Evolutionary conservation across 2,797 vertebrate species (phyloP).

Genomic region (Manis javanica): DNA sequence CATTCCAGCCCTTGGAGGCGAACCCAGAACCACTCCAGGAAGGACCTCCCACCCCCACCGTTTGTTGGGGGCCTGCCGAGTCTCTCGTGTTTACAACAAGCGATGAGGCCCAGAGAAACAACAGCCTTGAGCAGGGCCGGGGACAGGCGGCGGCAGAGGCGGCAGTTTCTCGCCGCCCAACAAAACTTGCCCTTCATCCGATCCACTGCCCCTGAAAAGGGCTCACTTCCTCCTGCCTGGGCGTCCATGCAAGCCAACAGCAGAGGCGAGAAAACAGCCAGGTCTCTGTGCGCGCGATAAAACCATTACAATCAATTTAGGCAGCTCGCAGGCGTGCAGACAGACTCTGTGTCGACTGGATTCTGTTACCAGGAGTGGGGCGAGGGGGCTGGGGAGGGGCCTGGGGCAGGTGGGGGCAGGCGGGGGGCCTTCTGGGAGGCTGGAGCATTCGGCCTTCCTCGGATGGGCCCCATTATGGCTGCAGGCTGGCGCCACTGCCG

Average conservation of each 20-base stretch:
- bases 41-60: background rate
- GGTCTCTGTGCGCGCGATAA: conserved; percentile 83
- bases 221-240: conserved; percentile 80
- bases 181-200: conserved; percentile 85
- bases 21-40: background rate
- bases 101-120: background rate
- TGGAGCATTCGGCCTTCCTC: conserved; percentile 78
- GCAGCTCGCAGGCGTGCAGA: conserved; percentile 84
- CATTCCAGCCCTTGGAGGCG: background rate
- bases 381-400: background rate
- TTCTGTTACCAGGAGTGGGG: conserved; percentile 84
- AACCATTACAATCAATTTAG: conserved; percentile 88
- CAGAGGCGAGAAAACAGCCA: conserved; percentile 88
- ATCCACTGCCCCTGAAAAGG: conserved; percentile 69
- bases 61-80: background rate
- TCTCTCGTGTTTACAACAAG: background rate
- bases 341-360: conserved; percentile 87
- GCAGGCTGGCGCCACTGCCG: conserved; percentile 87
- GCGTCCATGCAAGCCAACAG: conserved; percentile 74
- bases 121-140: conserved; percentile 63
- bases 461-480: conserved; percentile 85
- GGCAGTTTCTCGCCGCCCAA: conserved; percentile 74
- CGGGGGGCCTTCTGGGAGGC: conserved; percentile 79
- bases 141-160: conserved; percentile 74
- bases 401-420: conserved; percentile 12